Percentiles rank a stretch among this genome's conserved stretches.
Evolutionary conservation across 2,113 vertebrate genomes (phyloP).

Genomic region (Mormyrus iriodes): DNA sequence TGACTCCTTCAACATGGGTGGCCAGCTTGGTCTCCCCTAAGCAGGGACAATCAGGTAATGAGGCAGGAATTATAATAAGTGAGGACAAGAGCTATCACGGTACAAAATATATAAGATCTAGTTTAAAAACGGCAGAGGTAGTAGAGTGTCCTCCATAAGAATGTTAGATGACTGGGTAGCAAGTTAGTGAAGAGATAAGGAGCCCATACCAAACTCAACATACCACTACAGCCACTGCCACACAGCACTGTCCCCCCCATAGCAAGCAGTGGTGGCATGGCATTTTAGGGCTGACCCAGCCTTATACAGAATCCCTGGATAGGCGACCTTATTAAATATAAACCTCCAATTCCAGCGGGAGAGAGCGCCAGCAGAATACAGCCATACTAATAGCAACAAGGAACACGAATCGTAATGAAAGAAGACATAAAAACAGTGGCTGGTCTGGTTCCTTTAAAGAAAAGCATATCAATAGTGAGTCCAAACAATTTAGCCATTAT

Average conservation of each 20-base stretch:
- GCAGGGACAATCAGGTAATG: not conserved
- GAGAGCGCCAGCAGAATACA: not conserved
- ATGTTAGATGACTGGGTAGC: not conserved
- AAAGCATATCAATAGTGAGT: not conserved
- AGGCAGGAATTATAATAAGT: not conserved
- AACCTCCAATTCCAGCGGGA: not conserved
- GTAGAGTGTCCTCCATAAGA: not conserved
- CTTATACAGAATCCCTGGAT: too few species aligned
- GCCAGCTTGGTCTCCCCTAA: not conserved
- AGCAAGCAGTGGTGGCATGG: too few species aligned
- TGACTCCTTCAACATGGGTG: not conserved
- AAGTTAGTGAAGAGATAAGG: not conserved
- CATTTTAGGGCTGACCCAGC: too few species aligned
- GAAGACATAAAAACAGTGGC: not conserved
- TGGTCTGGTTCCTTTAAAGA: not conserved
- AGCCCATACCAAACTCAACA: not conserved
- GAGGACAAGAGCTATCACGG: not conserved
- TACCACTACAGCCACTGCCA: not conserved
- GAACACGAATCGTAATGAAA: not conserved
- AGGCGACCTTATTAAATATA: not conserved
- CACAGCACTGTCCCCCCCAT: not conserved
- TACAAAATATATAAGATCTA: not conserved
- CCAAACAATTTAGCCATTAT: not conserved
- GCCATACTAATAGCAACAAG: not conserved
- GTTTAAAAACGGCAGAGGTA: not conserved